These are phyloP conservation scores for Solea solea DNA, from an alignment of 2,113 vertebrate species.

Conservation along the genomic window DNA sequence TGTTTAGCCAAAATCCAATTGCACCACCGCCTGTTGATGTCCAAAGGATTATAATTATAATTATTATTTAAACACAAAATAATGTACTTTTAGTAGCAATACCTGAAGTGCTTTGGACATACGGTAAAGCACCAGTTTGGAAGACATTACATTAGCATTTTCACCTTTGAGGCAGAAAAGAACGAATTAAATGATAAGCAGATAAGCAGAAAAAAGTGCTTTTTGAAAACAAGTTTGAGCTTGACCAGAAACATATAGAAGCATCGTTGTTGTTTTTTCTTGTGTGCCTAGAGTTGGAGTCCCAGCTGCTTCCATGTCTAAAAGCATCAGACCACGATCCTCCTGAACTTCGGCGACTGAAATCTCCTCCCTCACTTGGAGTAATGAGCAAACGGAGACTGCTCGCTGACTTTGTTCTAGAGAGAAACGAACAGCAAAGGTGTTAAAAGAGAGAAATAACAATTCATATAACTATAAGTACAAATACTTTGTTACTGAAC, in stretches of 20 bases:
- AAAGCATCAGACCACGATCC: neutral
- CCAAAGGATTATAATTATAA: neutral
- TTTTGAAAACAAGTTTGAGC: slow-evolving; percentile 1
- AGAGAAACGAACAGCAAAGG: slow-evolving; percentile 17
- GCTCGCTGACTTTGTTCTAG: slow-evolving; percentile 78
- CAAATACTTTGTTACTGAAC: too few relatives aligned
- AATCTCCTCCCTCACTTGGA: slow-evolving; percentile 66
- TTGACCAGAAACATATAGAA: neutral
- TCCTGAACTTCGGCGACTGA: neutral
- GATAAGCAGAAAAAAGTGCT: slow-evolving; percentile 33
- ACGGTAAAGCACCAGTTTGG: neutral
- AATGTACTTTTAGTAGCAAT: neutral
- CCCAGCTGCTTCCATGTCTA: neutral
- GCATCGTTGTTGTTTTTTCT: neutral
- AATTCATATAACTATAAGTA: neutral
- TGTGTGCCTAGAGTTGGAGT: neutral
- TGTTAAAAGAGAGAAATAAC: neutral
- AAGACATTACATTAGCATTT: neutral
- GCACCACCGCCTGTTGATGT: neutral
- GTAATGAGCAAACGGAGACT: slow-evolving; percentile 72
- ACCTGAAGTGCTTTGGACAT: too few relatives aligned
- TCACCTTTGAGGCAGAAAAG: neutral
- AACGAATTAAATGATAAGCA: slow-evolving; percentile 7
- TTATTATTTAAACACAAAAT: neutral
- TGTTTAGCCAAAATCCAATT: neutral